Evolutionary conservation across 2,888 invertebrate species (phyloP).

Genomic region (Uropetala carovei): DNA sequence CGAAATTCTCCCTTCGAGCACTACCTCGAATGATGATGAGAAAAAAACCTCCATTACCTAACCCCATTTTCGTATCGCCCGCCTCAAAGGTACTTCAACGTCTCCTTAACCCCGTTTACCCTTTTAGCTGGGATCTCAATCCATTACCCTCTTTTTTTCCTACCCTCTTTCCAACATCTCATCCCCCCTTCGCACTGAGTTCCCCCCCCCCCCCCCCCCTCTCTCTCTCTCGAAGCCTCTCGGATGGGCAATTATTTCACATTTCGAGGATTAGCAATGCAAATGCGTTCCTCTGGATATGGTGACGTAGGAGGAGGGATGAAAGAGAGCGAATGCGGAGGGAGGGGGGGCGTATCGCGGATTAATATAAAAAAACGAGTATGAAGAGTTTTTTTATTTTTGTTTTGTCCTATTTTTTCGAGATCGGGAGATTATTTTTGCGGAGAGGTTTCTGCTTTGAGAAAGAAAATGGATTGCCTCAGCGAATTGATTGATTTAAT

Average conservation of each 20-base stretch:
- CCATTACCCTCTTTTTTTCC: background rate
- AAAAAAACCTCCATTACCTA: conserved; percentile 30
- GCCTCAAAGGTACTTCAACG: background rate
- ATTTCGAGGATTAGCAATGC: conserved; percentile 28
- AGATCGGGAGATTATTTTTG: background rate
- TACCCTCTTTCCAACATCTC: background rate
- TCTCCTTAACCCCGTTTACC: conserved; percentile 8
- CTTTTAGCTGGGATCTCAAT: conserved; percentile 1
- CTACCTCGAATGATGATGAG: background rate
- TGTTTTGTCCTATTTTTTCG: background rate
- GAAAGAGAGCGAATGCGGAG: background rate
- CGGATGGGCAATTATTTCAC: conserved; percentile 28
- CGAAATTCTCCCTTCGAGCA: background rate
- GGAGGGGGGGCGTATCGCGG: background rate
- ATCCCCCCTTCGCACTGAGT: background rate
- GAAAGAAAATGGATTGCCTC: background rate
- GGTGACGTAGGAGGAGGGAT: background rate
- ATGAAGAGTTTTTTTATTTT: background rate
- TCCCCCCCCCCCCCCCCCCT: background rate
- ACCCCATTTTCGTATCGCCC: conserved; percentile 10
- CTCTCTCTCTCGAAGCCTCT: background rate
- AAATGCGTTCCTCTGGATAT: background rate
- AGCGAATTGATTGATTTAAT: background rate
- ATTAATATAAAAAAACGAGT: background rate
- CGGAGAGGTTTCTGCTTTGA: background rate